These are phyloP conservation scores for Euplexia lucipara DNA, from an alignment of 2,888 invertebrate genomes.

Conservation along the genomic window DNA sequence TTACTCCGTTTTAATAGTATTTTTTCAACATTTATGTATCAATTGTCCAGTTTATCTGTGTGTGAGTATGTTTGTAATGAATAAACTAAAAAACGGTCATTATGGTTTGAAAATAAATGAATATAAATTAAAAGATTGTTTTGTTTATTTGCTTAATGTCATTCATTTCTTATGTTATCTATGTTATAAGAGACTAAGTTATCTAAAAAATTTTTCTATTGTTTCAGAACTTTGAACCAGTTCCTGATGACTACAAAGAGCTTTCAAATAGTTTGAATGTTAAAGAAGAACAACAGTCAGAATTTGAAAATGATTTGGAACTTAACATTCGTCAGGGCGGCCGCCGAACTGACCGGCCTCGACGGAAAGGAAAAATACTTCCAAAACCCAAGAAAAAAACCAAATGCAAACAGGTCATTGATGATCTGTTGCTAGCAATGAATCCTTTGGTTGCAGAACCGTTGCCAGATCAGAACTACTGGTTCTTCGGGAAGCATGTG, in stretches of 20 bases:
- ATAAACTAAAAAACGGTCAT: too few species aligned
- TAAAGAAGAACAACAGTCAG: conserved; percentile 75
- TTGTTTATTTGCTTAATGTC: too few species aligned
- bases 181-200: too few species aligned
- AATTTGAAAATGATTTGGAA: conserved; percentile 65
- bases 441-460: conserved; percentile 72
- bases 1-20: too few species aligned
- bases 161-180: too few species aligned
- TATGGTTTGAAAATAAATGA: too few species aligned
- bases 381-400: conserved; percentile 60
- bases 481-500: conserved; percentile 85
- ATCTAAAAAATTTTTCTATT: conserved; percentile 6
- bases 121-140: too few species aligned
- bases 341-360: conserved; percentile 79
- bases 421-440: conserved; percentile 80
- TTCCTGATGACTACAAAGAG: conserved; percentile 49
- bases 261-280: conserved; percentile 52
- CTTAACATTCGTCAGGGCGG: conserved; percentile 76
- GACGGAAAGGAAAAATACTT: conserved; percentile 61
- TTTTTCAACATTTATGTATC: too few species aligned
- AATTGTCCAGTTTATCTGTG: too few species aligned
- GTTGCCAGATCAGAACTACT: conserved; percentile 70
- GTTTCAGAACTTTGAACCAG: conserved; percentile 59
- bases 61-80: too few species aligned
- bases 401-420: conserved; percentile 78